A percentile compares a stretch with the other conserved stretches of the same genome.
Conservation (phyloP, 2,888 invertebrate genomes). For the Eristalis arbustorum region DNA sequence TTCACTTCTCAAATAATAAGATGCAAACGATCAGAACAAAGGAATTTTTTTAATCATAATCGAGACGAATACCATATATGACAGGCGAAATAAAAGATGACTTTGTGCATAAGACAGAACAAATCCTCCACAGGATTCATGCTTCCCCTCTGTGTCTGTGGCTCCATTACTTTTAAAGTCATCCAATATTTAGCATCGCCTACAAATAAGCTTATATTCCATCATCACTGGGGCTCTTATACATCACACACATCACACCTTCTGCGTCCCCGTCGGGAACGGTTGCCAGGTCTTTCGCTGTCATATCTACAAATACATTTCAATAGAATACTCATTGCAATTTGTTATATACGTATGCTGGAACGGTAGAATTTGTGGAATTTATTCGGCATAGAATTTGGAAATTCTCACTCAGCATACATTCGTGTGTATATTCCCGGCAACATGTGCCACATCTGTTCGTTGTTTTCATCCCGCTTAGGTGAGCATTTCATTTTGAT, state of each 20-base stretch:
- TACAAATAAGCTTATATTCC: slow-evolving; percentile 31
- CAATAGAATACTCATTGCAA: slow-evolving; percentile 55
- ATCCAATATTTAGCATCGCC: slow-evolving; percentile 32
- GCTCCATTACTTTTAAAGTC: slow-evolving; percentile 38
- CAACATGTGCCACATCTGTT: slow-evolving; percentile 2
- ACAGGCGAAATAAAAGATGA: slow-evolving; percentile 4
- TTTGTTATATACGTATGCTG: slow-evolving; percentile 22
- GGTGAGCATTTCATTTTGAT: slow-evolving; percentile 33
- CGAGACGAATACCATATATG: slow-evolving; percentile 9
- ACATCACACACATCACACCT: slow-evolving; percentile 12
- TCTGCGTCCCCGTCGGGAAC: slow-evolving; percentile 10
- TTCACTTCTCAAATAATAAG: background rate
- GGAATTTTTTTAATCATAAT: slow-evolving; percentile 46
- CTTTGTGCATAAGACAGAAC: slow-evolving; percentile 16
- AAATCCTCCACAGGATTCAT: slow-evolving; percentile 39
- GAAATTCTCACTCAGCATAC: slow-evolving; percentile 38
- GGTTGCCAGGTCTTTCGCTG: slow-evolving; percentile 15
- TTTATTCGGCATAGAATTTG: slow-evolving; percentile 37
- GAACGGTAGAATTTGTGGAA: slow-evolving; percentile 25
- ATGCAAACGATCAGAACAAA: slow-evolving; percentile 29
- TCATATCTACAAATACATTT: slow-evolving; percentile 27
- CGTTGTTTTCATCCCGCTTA: slow-evolving; percentile 30
- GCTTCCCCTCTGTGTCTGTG: slow-evolving; percentile 4
- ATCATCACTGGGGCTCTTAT: background rate
- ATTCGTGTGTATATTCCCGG: background rate